Conservation (phyloP, 2,888 invertebrate genomes). For the Endomychus coccineus region DNA sequence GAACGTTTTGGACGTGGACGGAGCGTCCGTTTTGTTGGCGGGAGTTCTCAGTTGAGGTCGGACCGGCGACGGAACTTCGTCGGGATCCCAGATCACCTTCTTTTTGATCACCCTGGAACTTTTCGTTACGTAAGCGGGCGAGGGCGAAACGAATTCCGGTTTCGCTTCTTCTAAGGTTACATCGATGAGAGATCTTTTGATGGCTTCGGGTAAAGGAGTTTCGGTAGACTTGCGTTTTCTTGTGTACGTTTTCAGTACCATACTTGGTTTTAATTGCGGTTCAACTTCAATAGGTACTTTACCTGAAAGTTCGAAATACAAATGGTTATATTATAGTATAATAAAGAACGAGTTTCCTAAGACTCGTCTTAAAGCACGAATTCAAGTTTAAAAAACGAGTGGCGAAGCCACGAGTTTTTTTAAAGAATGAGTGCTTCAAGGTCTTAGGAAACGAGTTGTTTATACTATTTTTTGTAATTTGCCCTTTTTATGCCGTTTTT, state of each 20-base stretch:
- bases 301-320: not conserved
- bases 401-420: too few species aligned
- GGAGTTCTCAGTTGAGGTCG: constrained; percentile 28
- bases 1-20: not conserved
- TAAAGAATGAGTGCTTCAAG: too few species aligned
- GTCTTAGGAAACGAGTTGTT: too few species aligned
- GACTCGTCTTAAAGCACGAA: too few species aligned
- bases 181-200: constrained; percentile 9
- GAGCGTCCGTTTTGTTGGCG: not conserved
- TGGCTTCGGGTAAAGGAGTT: constrained; percentile 4
- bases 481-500: too few species aligned
- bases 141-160: constrained; percentile 13
- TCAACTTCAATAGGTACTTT: constrained; percentile 27
- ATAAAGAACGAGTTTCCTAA: too few species aligned
- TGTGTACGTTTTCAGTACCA: constrained; percentile 39
- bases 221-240: constrained; percentile 37
- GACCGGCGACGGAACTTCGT: constrained; percentile 43
- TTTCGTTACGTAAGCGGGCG: constrained; percentile 38
- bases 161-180: constrained; percentile 10
- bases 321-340: not conserved
- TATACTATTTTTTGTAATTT: too few species aligned
- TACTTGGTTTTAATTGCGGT: constrained; percentile 33
- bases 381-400: too few species aligned
- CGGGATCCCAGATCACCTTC: constrained; percentile 69
- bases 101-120: constrained; percentile 58